A percentile compares a stretch with the other conserved stretches of the same genome.
These are phyloP conservation scores for Cyanoderma ruficeps DNA, from an alignment of 2,113 vertebrate genomes.

Conservation along the genomic window DNA sequence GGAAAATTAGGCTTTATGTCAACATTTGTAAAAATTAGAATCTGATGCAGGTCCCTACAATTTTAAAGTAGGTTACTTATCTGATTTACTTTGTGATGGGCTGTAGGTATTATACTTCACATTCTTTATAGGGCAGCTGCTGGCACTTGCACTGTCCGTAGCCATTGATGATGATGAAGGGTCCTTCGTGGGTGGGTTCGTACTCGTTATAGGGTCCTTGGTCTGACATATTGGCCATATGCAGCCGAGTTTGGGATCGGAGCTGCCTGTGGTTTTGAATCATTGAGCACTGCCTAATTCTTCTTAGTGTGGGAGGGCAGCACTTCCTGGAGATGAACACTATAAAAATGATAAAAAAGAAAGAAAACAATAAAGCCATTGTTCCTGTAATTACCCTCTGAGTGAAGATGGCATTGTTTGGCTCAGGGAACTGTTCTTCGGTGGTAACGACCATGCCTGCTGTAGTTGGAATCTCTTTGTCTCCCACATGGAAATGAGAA, in stretches of 20 bases:
- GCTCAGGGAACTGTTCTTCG: slow-evolving; percentile 85
- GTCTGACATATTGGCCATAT: slow-evolving; percentile 95
- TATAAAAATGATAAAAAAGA: slow-evolving; percentile 99
- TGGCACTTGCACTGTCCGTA: slow-evolving; percentile 99
- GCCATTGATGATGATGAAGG: slow-evolving; percentile 98
- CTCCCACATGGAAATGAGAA: slow-evolving; percentile 91
- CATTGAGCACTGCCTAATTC: slow-evolving; percentile 96
- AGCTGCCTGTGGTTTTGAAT: slow-evolving; percentile 98
- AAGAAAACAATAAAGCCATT: slow-evolving; percentile 98
- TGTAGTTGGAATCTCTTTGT: slow-evolving; percentile 94
- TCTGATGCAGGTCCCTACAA: slow-evolving; percentile 73
- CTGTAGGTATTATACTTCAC: slow-evolving; percentile 91
- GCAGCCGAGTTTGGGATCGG: slow-evolving; percentile 95
- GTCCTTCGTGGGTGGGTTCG: slow-evolving; percentile 95
- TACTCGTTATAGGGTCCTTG: slow-evolving; percentile 99
- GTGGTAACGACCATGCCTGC: slow-evolving; percentile 85
- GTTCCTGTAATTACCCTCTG: slow-evolving; percentile 97
- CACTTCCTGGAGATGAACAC: slow-evolving; percentile 98
- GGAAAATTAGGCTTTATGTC: slow-evolving; percentile 82
- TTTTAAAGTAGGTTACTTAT: slow-evolving; percentile 83
- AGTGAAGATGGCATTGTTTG: slow-evolving; percentile 95
- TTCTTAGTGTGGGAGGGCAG: slow-evolving; percentile 94
- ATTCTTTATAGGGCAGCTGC: slow-evolving; percentile 99
- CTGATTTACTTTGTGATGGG: slow-evolving; percentile 69
- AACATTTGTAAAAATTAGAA: slow-evolving; percentile 80